These are phyloP conservation scores for Melipona quadrifasciata DNA, from an alignment of 1,140 invertebrate species.

Conservation along the genomic window DNA sequence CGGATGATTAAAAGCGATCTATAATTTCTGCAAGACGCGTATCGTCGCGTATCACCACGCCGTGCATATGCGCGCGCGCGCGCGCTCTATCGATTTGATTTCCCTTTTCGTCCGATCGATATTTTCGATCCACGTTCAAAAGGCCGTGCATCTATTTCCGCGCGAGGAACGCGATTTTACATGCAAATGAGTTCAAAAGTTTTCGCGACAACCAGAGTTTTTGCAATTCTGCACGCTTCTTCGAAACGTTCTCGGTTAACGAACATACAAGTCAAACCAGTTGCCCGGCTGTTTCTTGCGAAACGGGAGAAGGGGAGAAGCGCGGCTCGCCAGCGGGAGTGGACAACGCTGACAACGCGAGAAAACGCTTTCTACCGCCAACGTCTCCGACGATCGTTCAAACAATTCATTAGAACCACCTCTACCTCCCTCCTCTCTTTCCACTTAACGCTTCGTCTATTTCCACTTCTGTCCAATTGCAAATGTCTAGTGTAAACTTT, in stretches of 20 bases:
- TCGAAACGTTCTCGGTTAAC: constrained; percentile 28
- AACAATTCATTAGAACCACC: constrained; percentile 1
- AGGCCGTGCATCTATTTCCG: neutral
- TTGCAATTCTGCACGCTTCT: constrained; percentile 22
- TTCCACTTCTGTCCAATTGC: neutral
- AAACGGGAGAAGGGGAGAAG: constrained; percentile 29
- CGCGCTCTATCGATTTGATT: neutral
- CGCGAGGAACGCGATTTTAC: too few species aligned
- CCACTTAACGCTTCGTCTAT: neutral
- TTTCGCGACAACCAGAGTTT: constrained; percentile 12
- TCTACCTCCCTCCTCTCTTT: too few species aligned
- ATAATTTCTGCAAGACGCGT: neutral
- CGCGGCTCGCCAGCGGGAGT: constrained; percentile 1
- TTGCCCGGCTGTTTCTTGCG: constrained; percentile 51
- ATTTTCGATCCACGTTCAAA: neutral
- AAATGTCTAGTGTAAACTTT: neutral
- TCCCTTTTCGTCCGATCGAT: neutral
- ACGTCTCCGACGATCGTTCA: neutral
- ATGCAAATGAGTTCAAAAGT: neutral
- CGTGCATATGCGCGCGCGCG: neutral
- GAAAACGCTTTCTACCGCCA: constrained; percentile 47
- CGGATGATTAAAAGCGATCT: constrained; percentile 14
- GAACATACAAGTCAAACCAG: constrained; percentile 60
- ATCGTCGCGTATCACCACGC: too few species aligned
- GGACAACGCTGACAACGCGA: constrained; percentile 35